Conservation (phyloP, 1,140 invertebrate species). For the Bactericera cockerelli region DNA sequence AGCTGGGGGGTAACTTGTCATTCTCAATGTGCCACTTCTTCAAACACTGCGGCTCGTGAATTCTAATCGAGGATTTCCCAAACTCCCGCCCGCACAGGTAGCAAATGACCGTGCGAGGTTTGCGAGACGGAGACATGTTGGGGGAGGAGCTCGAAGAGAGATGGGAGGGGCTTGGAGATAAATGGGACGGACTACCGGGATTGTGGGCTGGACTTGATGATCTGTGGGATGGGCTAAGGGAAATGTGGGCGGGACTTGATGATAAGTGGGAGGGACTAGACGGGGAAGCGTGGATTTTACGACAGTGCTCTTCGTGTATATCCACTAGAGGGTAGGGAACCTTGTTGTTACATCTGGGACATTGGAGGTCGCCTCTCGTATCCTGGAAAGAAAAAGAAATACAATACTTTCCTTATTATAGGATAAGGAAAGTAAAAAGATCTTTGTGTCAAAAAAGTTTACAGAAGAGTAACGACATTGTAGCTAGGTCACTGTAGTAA, state of each 20-base stretch:
- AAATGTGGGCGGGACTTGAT: too few relatives aligned
- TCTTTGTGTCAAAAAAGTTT: too few relatives aligned
- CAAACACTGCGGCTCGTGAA: constrained; percentile 62
- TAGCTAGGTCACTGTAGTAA: too few relatives aligned
- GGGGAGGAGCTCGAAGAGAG: background rate
- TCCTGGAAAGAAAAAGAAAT: too few relatives aligned
- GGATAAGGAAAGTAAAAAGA: too few relatives aligned
- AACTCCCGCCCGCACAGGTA: constrained; percentile 61
- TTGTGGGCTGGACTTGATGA: background rate
- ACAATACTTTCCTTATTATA: too few relatives aligned
- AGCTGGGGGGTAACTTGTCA: constrained; percentile 39
- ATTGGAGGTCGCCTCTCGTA: too few relatives aligned
- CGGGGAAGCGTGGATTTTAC: background rate
- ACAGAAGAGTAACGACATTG: too few relatives aligned
- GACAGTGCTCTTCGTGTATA: background rate
- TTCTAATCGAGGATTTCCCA: constrained; percentile 48
- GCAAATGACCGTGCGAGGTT: constrained; percentile 30
- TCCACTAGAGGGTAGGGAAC: background rate
- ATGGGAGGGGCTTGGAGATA: background rate
- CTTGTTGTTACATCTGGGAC: background rate
- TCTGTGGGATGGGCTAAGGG: too few relatives aligned
- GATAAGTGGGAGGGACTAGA: background rate
- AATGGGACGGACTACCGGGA: too few relatives aligned
- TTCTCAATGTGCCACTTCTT: constrained; percentile 58
- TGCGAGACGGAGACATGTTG: background rate